Percentiles rank a stretch among this genome's conserved stretches.
phyloP scores from a whole-genome alignment of 2,113 vertebrate genomes.

The Myotis lucifugus region DNA sequence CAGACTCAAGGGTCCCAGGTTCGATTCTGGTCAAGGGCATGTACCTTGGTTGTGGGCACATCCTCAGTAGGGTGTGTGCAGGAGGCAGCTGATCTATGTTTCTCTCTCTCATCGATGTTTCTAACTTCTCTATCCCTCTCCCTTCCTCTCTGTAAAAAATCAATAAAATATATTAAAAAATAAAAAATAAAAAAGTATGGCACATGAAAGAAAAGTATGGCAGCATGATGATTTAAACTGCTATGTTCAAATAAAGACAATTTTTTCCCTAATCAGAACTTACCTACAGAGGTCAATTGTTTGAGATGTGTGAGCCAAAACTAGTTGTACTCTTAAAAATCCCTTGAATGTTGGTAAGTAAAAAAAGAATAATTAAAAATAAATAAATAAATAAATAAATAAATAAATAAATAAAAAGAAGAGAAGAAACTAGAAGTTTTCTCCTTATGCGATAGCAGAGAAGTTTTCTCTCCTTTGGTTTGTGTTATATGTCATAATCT shows the following conservation, averaged over 20 bases:
- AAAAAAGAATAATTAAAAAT: too few species aligned
- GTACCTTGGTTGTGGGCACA: too few species aligned
- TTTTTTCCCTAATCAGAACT: neutral
- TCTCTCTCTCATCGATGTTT: too few species aligned
- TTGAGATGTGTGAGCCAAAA: neutral
- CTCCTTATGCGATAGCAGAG: neutral
- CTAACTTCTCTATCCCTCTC: too few species aligned
- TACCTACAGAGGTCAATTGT: neutral
- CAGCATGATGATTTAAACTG: neutral
- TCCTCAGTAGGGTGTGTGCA: too few species aligned
- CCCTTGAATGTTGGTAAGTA: neutral
- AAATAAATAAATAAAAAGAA: neutral
- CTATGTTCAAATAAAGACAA: neutral
- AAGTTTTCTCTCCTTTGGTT: neutral
- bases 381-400: neutral
- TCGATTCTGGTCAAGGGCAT: too few species aligned
- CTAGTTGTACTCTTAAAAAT: neutral
- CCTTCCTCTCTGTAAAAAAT: too few species aligned
- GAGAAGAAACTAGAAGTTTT: neutral
- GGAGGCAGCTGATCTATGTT: too few species aligned
- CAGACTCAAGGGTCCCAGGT: too few species aligned
- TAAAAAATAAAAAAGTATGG: neutral
- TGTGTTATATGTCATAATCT: neutral
- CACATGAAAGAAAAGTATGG: neutral
- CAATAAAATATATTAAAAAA: too few species aligned